phyloP scores from a whole-genome alignment of 2,888 invertebrate species.

The Ichneumoninae sp. region DNA sequence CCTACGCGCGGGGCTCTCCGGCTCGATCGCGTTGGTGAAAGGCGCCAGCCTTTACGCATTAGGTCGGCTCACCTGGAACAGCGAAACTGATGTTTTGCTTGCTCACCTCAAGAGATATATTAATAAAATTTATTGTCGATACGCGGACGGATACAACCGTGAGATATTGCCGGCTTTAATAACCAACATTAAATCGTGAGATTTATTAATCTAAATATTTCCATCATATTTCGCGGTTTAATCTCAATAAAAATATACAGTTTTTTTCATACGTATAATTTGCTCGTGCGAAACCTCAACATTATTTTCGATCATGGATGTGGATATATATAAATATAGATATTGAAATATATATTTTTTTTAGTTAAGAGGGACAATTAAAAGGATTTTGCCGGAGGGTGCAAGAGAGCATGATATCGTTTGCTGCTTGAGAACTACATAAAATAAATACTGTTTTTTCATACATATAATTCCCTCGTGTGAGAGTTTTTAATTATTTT shows the following conservation, averaged over 20 bases:
- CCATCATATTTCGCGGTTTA: neutral
- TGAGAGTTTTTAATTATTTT: neutral
- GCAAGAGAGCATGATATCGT: neutral
- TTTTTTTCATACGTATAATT: neutral
- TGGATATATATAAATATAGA: neutral
- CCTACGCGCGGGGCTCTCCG: conserved; percentile 4
- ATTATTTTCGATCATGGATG: neutral
- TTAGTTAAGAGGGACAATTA: neutral
- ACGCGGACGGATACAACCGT: neutral
- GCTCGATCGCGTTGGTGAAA: conserved; percentile 56
- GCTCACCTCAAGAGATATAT: conserved; percentile 32
- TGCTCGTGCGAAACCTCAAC: neutral
- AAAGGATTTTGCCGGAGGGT: neutral
- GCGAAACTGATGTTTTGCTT: conserved; percentile 48
- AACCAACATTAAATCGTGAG: neutral
- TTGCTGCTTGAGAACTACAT: neutral
- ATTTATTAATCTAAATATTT: neutral
- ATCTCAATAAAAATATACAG: neutral
- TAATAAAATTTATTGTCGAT: conserved; percentile 12
- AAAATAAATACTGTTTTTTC: neutral
- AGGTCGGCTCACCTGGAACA: conserved; percentile 56
- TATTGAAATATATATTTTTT: neutral
- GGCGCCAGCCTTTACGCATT: conserved; percentile 57
- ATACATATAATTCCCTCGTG: neutral
- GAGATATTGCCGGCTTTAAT: neutral